Percentiles rank a stretch among this genome's conserved stretches.
phyloP scores from a whole-genome alignment of 2,113 vertebrate species.

The Pedionomus torquatus region DNA sequence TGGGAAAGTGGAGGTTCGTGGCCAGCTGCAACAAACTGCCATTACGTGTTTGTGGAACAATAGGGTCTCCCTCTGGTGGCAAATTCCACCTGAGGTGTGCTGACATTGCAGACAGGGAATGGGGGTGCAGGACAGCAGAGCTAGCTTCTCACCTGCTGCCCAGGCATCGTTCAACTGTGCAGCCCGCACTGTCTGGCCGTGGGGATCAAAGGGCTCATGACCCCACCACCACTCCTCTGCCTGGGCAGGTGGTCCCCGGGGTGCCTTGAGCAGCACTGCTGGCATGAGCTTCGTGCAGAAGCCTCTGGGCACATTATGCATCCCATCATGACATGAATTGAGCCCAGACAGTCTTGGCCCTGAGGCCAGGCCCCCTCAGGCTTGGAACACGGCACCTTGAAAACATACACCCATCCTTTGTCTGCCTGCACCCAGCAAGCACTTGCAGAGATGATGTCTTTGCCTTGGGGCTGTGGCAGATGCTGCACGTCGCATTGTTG shows the following conservation, averaged over 20 bases:
- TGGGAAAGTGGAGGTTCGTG: background rate
- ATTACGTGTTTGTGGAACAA: background rate
- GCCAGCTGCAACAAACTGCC: background rate
- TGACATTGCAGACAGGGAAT: background rate
- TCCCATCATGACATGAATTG: rapidly evolving
- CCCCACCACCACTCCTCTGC: background rate
- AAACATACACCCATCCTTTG: rapidly evolving
- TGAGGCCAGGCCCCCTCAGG: rapidly evolving
- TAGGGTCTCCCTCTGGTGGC: constrained; percentile 51
- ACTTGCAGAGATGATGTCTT: background rate
- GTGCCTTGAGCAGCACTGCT: rapidly evolving
- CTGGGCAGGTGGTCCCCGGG: background rate
- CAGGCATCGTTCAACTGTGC: rapidly evolving
- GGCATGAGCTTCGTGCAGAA: background rate
- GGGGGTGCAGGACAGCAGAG: background rate
- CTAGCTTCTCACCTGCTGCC: background rate
- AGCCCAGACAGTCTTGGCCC: background rate
- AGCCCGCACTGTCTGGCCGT: background rate
- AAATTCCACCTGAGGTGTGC: background rate
- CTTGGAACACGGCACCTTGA: rapidly evolving
- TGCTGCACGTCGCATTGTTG: background rate
- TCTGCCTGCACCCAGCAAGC: background rate
- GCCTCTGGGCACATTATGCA: rapidly evolving
- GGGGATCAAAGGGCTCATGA: background rate
- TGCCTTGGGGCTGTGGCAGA: background rate